Evolutionary conservation across 2,888 invertebrate species (phyloP).

Genomic region (Sesia bembeciformis): DNA sequence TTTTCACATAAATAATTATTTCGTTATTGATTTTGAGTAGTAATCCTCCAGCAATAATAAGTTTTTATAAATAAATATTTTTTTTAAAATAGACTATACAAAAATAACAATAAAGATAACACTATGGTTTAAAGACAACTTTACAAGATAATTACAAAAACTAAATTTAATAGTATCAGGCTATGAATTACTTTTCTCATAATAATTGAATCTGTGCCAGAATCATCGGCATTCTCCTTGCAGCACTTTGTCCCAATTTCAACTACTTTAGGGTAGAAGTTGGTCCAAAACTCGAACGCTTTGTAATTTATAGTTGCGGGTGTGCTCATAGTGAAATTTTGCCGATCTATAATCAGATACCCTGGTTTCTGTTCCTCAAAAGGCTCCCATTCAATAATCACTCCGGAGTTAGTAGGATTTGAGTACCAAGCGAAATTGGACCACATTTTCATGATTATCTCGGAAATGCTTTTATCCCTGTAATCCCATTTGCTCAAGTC

Average conservation of each 20-base stretch:
- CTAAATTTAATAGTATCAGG: conserved; percentile 31
- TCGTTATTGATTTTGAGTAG: no score
- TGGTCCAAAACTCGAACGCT: conserved; percentile 88
- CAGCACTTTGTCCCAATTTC: conserved; percentile 84
- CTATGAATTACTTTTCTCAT: conserved; percentile 26
- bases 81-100: conserved; percentile 49
- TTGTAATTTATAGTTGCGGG: conserved; percentile 80
- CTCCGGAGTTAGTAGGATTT: conserved; percentile 80
- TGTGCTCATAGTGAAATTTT: conserved; percentile 84
- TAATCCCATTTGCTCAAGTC: conserved; percentile 81
- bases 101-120: conserved; percentile 45
- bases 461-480: conserved; percentile 84
- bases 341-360: conserved; percentile 81
- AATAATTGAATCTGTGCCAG: conserved; percentile 33
- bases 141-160: conserved; percentile 40
- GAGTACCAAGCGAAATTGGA: conserved; percentile 84
- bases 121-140: conserved; percentile 12
- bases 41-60: neutral
- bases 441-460: conserved; percentile 87
- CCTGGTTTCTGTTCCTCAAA: conserved; percentile 80
- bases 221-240: conserved; percentile 70
- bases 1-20: neutral
- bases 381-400: conserved; percentile 83
- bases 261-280: conserved; percentile 85
- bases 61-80: neutral